Evolutionary conservation across 1,140 invertebrate species (phyloP), one percentile per base, ranked within the genome.

Genomic region (Sycophaga agraensis): DNA sequence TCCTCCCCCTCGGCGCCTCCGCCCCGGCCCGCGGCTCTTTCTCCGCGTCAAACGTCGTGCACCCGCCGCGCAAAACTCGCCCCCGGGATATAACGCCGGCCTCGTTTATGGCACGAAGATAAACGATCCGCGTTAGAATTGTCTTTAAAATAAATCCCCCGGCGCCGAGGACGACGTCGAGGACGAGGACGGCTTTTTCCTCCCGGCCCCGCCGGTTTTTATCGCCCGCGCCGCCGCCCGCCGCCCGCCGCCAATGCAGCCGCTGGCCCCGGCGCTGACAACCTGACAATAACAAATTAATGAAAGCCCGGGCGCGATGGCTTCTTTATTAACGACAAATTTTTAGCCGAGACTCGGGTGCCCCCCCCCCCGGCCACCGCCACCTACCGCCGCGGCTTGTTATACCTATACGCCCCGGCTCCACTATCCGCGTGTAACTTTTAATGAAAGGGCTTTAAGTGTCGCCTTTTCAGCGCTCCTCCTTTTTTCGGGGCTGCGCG

Each of bases 41-140:
- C 26, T 49, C 46, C 31, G 7, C 17, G n/a, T 49, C 46, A 31
- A n/a, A 16, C 16, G 28, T 9, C 21, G 7, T n/a, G 0, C 16
- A 19, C 12, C 19, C n/a, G n/a, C n/a, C n/a, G n/a, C n/a, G n/a
- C n/a, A n/a, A n/a, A n/a, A n/a, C n/a, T n/a, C n/a, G n/a, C n/a
- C n/a, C n/a, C n/a, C n/a, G n/a, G n/a, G 34, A 28, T 50, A 48
- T 34, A 59, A 39, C 40, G 40, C 24, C 49, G 39, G 39, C 50
- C 48, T 9, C 54, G 54, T 63, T 63, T 66, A 66, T 58, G 40
- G 60, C 50, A 42, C 22, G 22, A 57, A 63, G 64, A 66, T 66
- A 66, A 66, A 66, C 64, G 64, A 65, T 55, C 50, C 51, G 42
- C 31, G 50, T 50, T 35, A 28, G 59, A 50, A 60, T 65, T 65